Base-by-base conservation (phyloP, 2,888 invertebrate genomes). In the Molanna angustata region DNA sequence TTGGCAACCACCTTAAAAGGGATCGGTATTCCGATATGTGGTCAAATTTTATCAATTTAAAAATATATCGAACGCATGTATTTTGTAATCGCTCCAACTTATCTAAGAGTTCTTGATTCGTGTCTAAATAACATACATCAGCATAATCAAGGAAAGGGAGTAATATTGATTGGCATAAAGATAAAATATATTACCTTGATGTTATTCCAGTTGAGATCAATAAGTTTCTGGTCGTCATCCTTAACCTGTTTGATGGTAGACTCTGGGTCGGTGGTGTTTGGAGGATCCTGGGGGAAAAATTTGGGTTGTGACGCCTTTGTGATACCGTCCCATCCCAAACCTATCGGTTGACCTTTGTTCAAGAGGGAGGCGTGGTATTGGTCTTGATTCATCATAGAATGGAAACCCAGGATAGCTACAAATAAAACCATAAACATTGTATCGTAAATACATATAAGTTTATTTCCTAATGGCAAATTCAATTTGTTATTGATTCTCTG, bases 381-480 rank as follows among this genome's bases (percentile, higher is more conserved):
- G 69, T 97, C 96, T 79, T 99, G 99, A 72, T 97, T 99, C 88
- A 99, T 92, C 94, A 99, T 97, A 59, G 97, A 97, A 78, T 99
- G 98, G 84, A 99, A 96, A 67, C 98, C 99, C 68, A 97, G 84
- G 73, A 97, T 95, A 71, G 96, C 97, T 93, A 75, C 13, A 14
- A 40, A 16, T 40, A 14, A 27, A 43, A 27, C 11, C 33, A 49
- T 42, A 47, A 44, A 48, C 43, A 35, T 9, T 22, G 20, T 13
- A 27, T 27, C 27, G 27, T 7, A 11, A 27, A 27, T 27, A 27
- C 7, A 27, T n/a, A n/a, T n/a, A n/a, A n/a, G n/a, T n/a, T n/a
- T n/a, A n/a, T n/a, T n/a, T n/a, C n/a, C n/a, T n/a, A n/a, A n/a
- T n/a, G n/a, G n/a, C n/a, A n/a, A n/a, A n/a, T n/a, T n/a, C n/a